Evolutionary conservation across 2,113 vertebrate species (phyloP).

Genomic region (Hydropotes inermis): DNA sequence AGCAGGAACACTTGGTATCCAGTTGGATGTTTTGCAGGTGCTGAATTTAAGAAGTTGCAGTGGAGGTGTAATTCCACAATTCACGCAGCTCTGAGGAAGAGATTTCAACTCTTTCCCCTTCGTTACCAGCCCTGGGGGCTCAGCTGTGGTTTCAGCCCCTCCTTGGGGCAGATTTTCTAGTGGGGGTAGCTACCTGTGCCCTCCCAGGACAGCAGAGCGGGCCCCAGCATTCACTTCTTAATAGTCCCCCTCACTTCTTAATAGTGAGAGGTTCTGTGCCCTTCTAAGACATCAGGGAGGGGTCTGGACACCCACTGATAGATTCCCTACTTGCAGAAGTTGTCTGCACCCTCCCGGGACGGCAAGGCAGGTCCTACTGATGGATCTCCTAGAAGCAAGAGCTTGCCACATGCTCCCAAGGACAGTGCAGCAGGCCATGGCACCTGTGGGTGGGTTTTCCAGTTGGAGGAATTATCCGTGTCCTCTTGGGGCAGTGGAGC

Average conservation of each 20-base stretch:
- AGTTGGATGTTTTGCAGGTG: neutral
- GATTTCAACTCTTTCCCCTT: neutral
- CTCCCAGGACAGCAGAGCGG: neutral
- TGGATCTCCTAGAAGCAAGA: neutral
- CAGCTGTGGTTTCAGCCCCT: neutral
- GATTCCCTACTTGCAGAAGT: neutral
- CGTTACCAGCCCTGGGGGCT: neutral
- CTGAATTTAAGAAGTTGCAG: neutral
- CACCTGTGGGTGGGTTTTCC: neutral
- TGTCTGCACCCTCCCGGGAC: neutral
- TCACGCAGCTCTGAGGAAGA: accelerated
- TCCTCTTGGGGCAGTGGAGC: neutral
- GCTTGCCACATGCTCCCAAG: neutral
- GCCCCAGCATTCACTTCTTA: neutral
- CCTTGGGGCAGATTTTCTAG: neutral
- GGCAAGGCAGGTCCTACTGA: neutral
- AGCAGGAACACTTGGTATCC: neutral
- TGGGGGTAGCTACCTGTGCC: neutral
- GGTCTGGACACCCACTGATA: neutral
- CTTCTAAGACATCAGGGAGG: neutral
- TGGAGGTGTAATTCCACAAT: neutral
- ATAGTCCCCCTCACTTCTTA: neutral
- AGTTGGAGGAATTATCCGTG: neutral
- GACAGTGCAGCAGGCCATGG: neutral
- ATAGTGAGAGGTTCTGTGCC: neutral